A percentile compares a stretch with the other conserved stretches of the same genome.
Conservation (phyloP, 2,113 vertebrate genomes). For the Asarcornis scutulata region DNA sequence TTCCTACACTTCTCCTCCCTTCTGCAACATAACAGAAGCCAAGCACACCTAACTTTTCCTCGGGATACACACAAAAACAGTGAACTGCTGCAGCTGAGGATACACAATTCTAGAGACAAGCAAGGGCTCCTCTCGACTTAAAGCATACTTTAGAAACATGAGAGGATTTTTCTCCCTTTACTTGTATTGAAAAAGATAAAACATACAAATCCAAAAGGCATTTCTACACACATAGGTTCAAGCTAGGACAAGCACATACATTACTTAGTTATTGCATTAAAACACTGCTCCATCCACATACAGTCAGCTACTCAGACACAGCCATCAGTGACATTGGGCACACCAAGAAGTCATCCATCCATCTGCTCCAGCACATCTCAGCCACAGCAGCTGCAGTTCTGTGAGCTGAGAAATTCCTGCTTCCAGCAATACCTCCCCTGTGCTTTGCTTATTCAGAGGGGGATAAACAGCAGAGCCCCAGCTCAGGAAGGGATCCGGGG, state of each 20-base stretch:
- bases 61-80: neutral
- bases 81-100: neutral
- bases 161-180: neutral
- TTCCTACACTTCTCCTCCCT: neutral
- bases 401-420: neutral
- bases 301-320: accelerated
- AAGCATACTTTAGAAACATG: neutral
- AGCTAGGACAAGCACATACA: neutral
- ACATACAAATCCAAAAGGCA: neutral
- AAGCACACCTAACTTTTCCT: neutral
- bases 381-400: neutral
- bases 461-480: neutral
- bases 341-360: neutral
- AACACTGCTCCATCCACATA: neutral
- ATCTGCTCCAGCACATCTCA: neutral
- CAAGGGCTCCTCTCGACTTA: neutral
- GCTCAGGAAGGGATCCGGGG: neutral
- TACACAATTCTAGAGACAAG: neutral
- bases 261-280: too few relatives aligned
- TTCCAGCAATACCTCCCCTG: neutral
- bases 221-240: neutral
- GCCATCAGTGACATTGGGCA: neutral
- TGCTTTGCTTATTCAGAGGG: neutral
- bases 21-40: neutral
- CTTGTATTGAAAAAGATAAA: neutral